Evolutionary conservation across 1,140 invertebrate species (phyloP).

Genomic region (Saccostrea cuccullata): DNA sequence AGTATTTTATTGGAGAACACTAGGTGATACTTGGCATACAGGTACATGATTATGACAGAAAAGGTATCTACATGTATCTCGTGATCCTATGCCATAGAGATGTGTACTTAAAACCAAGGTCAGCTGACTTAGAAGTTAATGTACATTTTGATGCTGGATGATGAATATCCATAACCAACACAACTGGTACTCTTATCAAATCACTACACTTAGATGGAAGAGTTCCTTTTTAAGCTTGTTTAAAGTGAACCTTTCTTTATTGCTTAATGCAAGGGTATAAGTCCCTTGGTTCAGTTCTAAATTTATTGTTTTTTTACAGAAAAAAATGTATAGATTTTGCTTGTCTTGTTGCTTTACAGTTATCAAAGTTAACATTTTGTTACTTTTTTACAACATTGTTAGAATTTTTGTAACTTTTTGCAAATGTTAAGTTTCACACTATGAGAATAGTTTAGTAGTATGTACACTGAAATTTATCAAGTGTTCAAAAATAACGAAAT

Average conservation of each 20-base stretch:
- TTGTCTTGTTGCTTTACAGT: background rate
- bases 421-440: conserved; percentile 14
- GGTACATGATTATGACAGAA: too few species aligned
- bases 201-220: too few species aligned
- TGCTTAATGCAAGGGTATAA: background rate
- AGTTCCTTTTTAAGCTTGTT: too few species aligned
- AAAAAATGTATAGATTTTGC: background rate
- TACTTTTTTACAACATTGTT: background rate
- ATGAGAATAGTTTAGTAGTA: background rate
- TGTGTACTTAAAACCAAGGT: too few species aligned
- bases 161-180: too few species aligned
- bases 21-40: too few species aligned
- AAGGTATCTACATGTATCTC: too few species aligned
- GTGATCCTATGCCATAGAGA: too few species aligned
- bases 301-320: background rate
- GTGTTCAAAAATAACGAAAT: background rate
- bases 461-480: background rate
- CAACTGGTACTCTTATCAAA: too few species aligned
- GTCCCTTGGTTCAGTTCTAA: background rate
- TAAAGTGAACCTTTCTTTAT: background rate
- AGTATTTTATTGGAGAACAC: too few species aligned
- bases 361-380: background rate
- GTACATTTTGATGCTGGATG: too few species aligned
- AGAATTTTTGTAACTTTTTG: background rate
- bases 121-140: too few species aligned